These are phyloP conservation scores for Camelus bactrianus DNA, from an alignment of 2,113 vertebrate genomes.

Conservation along the genomic window DNA sequence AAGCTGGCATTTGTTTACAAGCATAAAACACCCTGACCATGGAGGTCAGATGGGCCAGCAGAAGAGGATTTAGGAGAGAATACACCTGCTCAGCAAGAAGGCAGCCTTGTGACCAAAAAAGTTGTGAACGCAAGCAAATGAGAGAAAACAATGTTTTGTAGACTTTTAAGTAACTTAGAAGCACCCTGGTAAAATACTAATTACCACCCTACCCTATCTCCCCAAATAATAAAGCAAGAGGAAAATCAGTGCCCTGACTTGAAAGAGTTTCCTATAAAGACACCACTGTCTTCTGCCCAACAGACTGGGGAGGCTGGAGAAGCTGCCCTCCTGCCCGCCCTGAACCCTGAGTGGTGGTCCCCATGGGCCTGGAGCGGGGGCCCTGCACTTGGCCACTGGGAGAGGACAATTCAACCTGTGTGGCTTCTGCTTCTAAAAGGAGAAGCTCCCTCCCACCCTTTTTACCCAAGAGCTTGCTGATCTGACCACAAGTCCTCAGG, in stretches of 20 bases:
- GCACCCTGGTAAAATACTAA: constrained; percentile 78
- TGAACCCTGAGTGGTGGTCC: constrained; percentile 77
- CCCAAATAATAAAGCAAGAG: constrained; percentile 68
- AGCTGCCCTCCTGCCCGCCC: constrained; percentile 3
- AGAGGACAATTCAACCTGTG: constrained; percentile 21
- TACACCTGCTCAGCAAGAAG: constrained; percentile 58
- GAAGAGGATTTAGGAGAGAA: constrained; percentile 44
- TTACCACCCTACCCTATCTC: constrained; percentile 56
- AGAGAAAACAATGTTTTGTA: constrained; percentile 66
- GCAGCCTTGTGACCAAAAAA: constrained; percentile 69
- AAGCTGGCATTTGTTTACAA: constrained; percentile 40
- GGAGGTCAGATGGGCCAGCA: constrained; percentile 10
- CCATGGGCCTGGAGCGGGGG: constrained; percentile 23
- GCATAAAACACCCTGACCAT: constrained; percentile 33
- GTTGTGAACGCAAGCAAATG: constrained; percentile 71
- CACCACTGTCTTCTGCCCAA: constrained; percentile 60
- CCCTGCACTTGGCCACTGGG: constrained; percentile 39
- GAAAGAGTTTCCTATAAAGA: constrained; percentile 76
- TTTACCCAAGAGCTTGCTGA: constrained; percentile 55
- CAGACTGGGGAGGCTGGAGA: constrained; percentile 66
- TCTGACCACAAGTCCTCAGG: constrained; percentile 65
- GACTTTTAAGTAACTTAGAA: constrained; percentile 78
- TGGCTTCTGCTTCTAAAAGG: constrained; percentile 62
- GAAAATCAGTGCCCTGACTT: constrained; percentile 60
- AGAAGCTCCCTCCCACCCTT: neutral